Evolutionary conservation across 2,888 invertebrate species (phyloP).

Genomic region (Noctua janthe): DNA sequence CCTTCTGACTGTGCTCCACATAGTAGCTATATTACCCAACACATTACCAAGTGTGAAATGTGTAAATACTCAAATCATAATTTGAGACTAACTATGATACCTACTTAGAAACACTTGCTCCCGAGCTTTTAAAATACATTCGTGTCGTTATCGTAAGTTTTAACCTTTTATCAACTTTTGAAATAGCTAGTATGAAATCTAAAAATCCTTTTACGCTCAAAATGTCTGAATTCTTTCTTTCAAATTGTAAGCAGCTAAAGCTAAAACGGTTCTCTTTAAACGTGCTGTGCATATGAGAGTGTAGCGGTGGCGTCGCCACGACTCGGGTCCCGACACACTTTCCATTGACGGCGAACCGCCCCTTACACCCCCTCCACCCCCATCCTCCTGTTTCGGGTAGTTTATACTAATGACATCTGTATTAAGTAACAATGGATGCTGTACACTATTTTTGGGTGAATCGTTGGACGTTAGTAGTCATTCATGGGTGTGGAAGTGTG

Average conservation of each 20-base stretch:
- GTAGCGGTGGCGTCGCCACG: conserved; percentile 81
- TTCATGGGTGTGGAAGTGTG: conserved; percentile 40
- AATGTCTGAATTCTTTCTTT: conserved; percentile 53
- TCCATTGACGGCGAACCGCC: conserved; percentile 84
- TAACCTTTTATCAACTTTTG: background rate
- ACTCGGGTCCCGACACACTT: conserved; percentile 87
- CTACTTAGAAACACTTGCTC: background rate
- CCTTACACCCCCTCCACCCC: conserved; percentile 67
- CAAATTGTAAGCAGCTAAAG: conserved; percentile 56
- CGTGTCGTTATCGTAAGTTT: background rate
- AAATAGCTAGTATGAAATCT: conserved; percentile 25
- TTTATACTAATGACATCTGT: conserved; percentile 69
- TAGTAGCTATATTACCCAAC: background rate
- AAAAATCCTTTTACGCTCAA: conserved; percentile 50
- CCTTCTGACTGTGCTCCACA: background rate
- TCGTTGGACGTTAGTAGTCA: conserved; percentile 41
- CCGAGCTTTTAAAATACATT: background rate
- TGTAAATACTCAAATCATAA: background rate
- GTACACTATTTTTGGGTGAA: conserved; percentile 56
- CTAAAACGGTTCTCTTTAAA: conserved; percentile 60
- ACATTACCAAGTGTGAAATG: background rate
- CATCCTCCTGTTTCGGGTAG: conserved; percentile 67
- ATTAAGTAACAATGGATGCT: conserved; percentile 62
- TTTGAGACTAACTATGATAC: background rate
- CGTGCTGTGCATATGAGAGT: conserved; percentile 64